Percentiles rank a stretch among this genome's conserved stretches.
Evolutionary conservation across 2,888 invertebrate species (phyloP).

Genomic region (Myathropa florea): DNA sequence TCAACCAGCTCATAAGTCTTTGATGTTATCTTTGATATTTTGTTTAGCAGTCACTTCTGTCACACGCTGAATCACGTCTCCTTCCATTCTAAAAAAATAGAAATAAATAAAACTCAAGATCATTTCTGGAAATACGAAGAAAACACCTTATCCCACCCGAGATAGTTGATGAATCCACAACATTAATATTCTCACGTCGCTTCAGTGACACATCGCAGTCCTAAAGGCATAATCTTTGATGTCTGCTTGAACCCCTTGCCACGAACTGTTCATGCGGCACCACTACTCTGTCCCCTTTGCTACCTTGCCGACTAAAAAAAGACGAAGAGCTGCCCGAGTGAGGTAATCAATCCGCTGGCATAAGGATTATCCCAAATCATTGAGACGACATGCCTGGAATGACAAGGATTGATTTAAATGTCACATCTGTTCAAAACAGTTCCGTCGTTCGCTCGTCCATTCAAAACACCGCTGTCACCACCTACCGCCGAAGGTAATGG

Average conservation of each 20-base stretch:
- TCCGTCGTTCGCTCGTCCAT: background rate
- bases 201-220: background rate
- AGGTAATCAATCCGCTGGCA: background rate
- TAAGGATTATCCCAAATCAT: conserved; percentile 1
- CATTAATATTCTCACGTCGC: background rate
- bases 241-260: background rate
- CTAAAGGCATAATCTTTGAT: background rate
- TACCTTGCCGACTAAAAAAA: background rate
- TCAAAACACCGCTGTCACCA: conserved; percentile 10
- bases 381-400: background rate
- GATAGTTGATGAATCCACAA: background rate
- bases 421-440: conserved; percentile 23
- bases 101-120: background rate
- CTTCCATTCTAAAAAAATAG: background rate
- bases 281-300: background rate
- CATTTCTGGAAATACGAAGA: background rate
- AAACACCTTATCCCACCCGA: background rate
- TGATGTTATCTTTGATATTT: background rate
- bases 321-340: background rate
- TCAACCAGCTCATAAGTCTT: background rate
- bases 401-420: conserved; percentile 32
- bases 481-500: conserved; percentile 24
- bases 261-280: no score
- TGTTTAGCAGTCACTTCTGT: background rate
- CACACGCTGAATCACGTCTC: background rate